Base-by-base conservation (phyloP, 2,113 vertebrate species). In the Jaculus jaculus region DNA sequence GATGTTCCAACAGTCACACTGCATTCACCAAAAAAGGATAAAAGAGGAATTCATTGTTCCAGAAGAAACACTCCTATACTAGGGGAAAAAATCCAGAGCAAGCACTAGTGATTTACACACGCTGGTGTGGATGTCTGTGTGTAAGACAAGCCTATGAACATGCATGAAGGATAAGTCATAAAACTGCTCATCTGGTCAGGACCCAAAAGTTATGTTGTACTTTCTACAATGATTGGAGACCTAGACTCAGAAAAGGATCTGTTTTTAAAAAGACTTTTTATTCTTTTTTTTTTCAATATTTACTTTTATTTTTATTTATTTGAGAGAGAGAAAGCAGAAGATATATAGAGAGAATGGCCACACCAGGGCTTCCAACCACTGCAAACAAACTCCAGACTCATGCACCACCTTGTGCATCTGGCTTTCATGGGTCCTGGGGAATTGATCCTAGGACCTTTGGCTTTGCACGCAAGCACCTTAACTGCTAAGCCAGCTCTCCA, bases 21-120 rank as follows among this genome's bases (percentile, higher is more conserved):
- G 37, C 21, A 13, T 71, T 80, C 37, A 58, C 61, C 73, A 80
- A 84, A 79, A 79, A 88, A 84, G 60, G 51, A 75, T 69, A 69
- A 80, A 94, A 75, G 39, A 87, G 11, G 51, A 80, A 58, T 63
- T 87, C 39, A 87, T 69, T 68, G 30, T 74, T 94, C 16, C n/a
- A 91, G 51, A 91, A 90, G 51, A 90, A 69, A 86, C 69, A 23
- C 80, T 89, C 24, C 65, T 66, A 34, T 82, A 54, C 61, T 85
- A 32, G 69, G 39, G 82, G 30, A 81, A 89, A 84, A 91, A 75
- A 69, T 17, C 72, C 58, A 79, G 9, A 84, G n/a, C 23, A 84
- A 65, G 66, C 79, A 84, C 69, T 39, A 32, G 28, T 84, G 39
- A 84, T 34, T 90, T 75, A 82, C 54, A 37, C 6, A 89, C 18